Evolutionary conservation across 1,140 invertebrate genomes (phyloP).

Genomic region (Drosophila nebulosa): DNA sequence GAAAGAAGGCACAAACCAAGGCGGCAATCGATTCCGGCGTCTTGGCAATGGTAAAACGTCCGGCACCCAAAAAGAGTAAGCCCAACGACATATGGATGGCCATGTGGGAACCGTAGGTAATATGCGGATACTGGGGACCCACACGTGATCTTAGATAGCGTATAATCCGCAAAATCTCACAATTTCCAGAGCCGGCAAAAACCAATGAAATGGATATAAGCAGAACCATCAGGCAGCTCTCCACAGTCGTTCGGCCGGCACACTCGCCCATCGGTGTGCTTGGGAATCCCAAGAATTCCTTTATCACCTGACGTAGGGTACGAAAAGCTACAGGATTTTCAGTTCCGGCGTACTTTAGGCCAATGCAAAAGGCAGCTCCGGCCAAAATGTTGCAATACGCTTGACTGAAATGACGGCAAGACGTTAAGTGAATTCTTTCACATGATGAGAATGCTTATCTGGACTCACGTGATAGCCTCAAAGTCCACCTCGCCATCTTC

Average conservation of each 20-base stretch:
- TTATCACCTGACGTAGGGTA: slow-evolving; percentile 82
- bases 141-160: slow-evolving; percentile 90
- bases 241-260: slow-evolving; percentile 93
- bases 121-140: slow-evolving; percentile 84
- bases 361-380: slow-evolving; percentile 96
- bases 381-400: slow-evolving; percentile 97
- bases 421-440: neutral
- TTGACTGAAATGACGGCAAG: slow-evolving; percentile 84
- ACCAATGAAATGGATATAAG: slow-evolving; percentile 85
- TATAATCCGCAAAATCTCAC: slow-evolving; percentile 92
- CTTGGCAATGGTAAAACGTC: slow-evolving; percentile 92
- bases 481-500: slow-evolving; percentile 87
- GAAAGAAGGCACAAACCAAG: slow-evolving; percentile 95
- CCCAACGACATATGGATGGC: slow-evolving; percentile 97
- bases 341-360: slow-evolving; percentile 95
- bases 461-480: slow-evolving; percentile 95
- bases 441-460: neutral
- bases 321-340: slow-evolving; percentile 91
- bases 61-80: slow-evolving; percentile 96
- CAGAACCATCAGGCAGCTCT: slow-evolving; percentile 93
- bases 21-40: slow-evolving; percentile 92
- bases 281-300: slow-evolving; percentile 81
- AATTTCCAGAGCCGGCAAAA: slow-evolving; percentile 96
- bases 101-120: slow-evolving; percentile 95
- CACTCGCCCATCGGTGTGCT: slow-evolving; percentile 89